Evolutionary conservation across 2,888 invertebrate species (phyloP), one percentile per base, ranked within the genome.

Genomic region (Melanostoma mellinum): DNA sequence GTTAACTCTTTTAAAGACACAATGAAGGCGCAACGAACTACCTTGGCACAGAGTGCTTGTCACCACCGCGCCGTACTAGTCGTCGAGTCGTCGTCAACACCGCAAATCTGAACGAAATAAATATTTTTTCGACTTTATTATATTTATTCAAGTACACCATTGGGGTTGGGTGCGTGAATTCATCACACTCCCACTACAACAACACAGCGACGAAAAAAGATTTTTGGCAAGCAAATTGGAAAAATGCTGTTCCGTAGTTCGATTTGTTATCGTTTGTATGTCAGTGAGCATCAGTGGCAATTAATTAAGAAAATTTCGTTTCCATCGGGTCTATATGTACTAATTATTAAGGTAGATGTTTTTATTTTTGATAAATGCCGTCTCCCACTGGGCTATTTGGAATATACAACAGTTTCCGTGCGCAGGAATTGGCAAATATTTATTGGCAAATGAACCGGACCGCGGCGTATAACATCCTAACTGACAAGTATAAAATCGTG

Each of bases 231-330:
- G 20, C 56, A 30, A 46, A 36, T 53, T 61, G 20, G 42, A 10
- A 74, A 74, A 60, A 73, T 60, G 38, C 53, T 63, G 61, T 81
- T 81, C 61, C 35, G 67, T 35, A 35, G 50, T 67, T 58, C 48
- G 81, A 77, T 77, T 72, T 61, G 72, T 68, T 81, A 46, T 73
- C 53, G 65, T 60, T 80, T 82, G 30, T 33, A 69, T 78, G 78
- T 82, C 82, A 68, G 35, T 82, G 73, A 78, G 32, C 73, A 77
- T 30, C 52, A 58, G 72, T 52, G 61, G 63, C 73, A 72, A 77
- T 82, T 82, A 82, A 82, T 77, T 82, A 56, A 40, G 55, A 63
- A 73, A 63, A 68, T 67, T 77, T 68, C 56, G 44, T 67, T 71
- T 75, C 65, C 69, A 53, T 72, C 42, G 36, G 50, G 38, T 20